phyloP scores from a whole-genome alignment of 2,888 invertebrate genomes.

The Choreutis nemorana region DNA sequence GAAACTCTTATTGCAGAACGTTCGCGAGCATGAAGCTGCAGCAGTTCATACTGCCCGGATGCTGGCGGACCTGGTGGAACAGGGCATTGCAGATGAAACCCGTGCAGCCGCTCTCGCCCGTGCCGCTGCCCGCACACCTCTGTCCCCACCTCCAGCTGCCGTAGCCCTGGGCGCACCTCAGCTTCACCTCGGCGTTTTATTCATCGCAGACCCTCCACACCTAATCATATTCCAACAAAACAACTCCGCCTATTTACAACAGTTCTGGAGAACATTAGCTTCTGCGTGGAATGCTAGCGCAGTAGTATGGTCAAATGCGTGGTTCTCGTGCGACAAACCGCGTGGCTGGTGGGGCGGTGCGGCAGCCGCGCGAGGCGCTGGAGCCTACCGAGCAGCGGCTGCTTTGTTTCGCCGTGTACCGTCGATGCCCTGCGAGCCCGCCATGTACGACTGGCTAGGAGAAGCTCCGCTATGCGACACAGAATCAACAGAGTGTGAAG shows the following conservation, averaged over 20 bases:
- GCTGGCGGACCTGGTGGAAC: conserved; percentile 50
- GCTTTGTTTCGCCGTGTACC: conserved; percentile 69
- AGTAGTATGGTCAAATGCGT: conserved; percentile 53
- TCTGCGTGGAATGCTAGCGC: conserved; percentile 55
- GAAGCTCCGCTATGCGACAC: conserved; percentile 50
- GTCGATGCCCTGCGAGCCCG: conserved; percentile 77
- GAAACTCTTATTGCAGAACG: conserved; percentile 28
- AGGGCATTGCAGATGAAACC: conserved; percentile 42
- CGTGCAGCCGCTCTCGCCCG: conserved; percentile 49
- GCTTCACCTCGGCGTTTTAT: conserved; percentile 55
- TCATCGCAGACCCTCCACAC: conserved; percentile 39
- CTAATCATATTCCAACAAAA: conserved; percentile 56
- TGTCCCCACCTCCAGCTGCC: conserved; percentile 46
- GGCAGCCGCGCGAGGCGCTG: conserved; percentile 44
- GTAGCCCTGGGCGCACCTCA: conserved; percentile 59
- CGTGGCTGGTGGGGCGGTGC: conserved; percentile 54
- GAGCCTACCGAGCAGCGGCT: conserved; percentile 61
- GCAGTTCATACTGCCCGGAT: conserved; percentile 52
- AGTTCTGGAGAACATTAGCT: conserved; percentile 63
- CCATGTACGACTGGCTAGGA: conserved; percentile 72
- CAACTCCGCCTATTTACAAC: conserved; percentile 54
- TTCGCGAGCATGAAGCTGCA: conserved; percentile 48
- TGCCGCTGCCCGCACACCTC: conserved; percentile 43
- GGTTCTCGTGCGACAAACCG: conserved; percentile 50
- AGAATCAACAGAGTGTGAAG: conserved; percentile 44